Conservation (phyloP, 2,797 vertebrate species). For the Chaetophractus vellerosus region DNA sequence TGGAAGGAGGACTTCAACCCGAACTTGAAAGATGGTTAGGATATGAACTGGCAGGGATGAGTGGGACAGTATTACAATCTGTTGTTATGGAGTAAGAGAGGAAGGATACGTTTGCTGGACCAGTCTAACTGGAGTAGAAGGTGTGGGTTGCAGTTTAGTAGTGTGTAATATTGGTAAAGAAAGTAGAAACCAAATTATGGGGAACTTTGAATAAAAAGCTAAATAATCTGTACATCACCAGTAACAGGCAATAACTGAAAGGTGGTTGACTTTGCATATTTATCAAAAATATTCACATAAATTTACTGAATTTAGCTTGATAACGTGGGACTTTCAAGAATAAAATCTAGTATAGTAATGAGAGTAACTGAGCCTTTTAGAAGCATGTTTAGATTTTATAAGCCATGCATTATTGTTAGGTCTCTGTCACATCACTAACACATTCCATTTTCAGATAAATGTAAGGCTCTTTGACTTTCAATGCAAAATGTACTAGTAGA, state of each 20-base stretch:
- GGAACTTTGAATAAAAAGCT: background rate
- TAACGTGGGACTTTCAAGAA: background rate
- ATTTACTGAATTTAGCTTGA: background rate
- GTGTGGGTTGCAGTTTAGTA: background rate
- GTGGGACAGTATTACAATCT: too few relatives aligned
- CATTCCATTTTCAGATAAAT: background rate
- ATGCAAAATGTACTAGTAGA: background rate
- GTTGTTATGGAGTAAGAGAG: background rate
- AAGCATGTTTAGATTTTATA: background rate
- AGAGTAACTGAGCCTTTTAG: background rate
- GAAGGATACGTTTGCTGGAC: background rate
- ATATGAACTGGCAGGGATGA: background rate
- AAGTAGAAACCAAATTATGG: background rate
- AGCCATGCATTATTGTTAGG: background rate
- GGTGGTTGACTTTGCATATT: background rate
- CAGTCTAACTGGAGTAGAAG: background rate
- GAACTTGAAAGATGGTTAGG: background rate
- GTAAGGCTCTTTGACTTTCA: background rate
- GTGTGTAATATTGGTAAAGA: background rate
- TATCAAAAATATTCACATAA: background rate
- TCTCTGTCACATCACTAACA: background rate
- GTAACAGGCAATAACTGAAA: background rate
- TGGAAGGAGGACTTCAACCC: background rate
- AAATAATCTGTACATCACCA: background rate
- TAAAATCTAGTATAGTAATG: background rate